These are phyloP conservation scores for Campoletis sonorensis DNA, from an alignment of 1,140 invertebrate genomes.

Conservation along the genomic window DNA sequence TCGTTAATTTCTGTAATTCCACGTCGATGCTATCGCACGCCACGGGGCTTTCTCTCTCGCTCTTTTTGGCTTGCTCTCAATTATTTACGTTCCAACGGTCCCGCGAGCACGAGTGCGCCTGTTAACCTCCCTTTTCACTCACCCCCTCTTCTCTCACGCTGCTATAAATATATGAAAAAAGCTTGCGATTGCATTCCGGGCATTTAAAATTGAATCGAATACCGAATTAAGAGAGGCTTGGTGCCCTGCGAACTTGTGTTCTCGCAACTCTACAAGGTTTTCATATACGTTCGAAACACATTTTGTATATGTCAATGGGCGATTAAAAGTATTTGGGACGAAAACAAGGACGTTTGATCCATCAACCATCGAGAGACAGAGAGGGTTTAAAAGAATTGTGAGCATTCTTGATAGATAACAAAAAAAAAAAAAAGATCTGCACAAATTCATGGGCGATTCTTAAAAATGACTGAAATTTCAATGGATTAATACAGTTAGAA, in stretches of 20 bases:
- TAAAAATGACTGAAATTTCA: no score
- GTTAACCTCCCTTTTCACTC: not conserved
- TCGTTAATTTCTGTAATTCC: conserved; percentile 46
- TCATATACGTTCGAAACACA: not conserved
- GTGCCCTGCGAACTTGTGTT: not conserved
- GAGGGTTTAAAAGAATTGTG: not conserved
- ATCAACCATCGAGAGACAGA: not conserved
- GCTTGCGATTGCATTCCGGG: conserved; percentile 15
- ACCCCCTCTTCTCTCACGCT: not conserved
- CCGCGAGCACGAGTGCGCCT: conserved; percentile 20
- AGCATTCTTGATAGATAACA: no score
- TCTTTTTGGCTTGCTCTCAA: conserved; percentile 33
- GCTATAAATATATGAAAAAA: conserved; percentile 4
- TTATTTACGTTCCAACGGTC: conserved; percentile 41
- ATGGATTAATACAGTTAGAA: no score
- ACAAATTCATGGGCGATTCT: no score
- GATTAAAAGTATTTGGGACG: not conserved
- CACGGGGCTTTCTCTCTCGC: conserved; percentile 4
- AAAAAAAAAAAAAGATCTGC: no score
- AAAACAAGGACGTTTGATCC: not conserved
- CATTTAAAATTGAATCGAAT: conserved; percentile 33
- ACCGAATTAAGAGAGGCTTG: conserved; percentile 20
- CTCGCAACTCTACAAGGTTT: not conserved
- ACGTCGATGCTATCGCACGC: conserved; percentile 39
- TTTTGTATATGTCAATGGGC: not conserved